Base-by-base conservation (phyloP, 2,113 vertebrate species). In the Patagioenas fasciata region DNA sequence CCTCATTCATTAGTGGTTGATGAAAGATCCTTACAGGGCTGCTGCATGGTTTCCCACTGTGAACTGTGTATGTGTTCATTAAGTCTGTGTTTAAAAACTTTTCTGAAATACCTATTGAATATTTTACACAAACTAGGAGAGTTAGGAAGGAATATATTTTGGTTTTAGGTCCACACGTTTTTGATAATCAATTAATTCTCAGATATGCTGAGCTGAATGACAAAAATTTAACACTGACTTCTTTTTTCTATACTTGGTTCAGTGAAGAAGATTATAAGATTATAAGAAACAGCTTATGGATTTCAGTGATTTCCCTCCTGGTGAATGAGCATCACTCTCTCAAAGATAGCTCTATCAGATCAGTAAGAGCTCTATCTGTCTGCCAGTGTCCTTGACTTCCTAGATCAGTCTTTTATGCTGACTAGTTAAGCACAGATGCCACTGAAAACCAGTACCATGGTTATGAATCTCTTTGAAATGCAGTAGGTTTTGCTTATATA, bases 181-280 rank as follows among this genome's bases (percentile, higher is more conserved):
- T 62, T 78, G 5, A 17, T 62, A 56, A 70, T 80, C 7, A 53
- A 3, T 78, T 80, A 2, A 18, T 84, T 42, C 31, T 64, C 17
- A 31, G 1, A 31, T 65, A 18, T 16, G 6, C 38, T 66, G 32
- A 74, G 18, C 10, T 79, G 29, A n/a, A 47, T 78, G 56, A 61
- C 25, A 94, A 80, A 61, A 84, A 66, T 3, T 7, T 77, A 2
- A 2, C 0, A 0, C 9, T 50, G 12, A 38, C 6, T 23, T 54
- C 58, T 67, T 42, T 91, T 58, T 72, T 15, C 11, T 69, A 12
- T 7, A 60, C 7, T 15, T 93, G 5, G 2, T 66, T 94, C 44
- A 74, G 3, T 74, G 29, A 62, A 24, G 44, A 50, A 18, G 32
- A 11, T 14, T 81, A 85, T 50, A 4, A 9, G n/a, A n/a, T n/a